These are phyloP conservation scores for Alces alces DNA, from an alignment of 2,113 vertebrate species.

Conservation along the genomic window DNA sequence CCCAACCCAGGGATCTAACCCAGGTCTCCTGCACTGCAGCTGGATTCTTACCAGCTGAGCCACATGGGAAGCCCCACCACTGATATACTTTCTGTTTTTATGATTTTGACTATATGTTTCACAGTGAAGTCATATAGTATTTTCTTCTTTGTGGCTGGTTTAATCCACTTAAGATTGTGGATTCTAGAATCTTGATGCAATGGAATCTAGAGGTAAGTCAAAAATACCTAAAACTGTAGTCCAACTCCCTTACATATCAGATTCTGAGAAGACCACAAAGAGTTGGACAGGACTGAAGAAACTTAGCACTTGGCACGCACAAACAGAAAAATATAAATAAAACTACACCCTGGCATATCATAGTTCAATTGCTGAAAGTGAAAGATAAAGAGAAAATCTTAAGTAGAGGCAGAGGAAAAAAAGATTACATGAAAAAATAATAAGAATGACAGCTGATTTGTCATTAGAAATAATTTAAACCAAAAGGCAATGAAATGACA, in stretches of 20 bases:
- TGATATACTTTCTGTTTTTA: neutral
- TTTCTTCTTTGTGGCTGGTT: neutral
- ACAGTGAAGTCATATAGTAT: neutral
- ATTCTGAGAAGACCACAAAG: neutral
- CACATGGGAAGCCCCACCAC: neutral
- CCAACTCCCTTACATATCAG: neutral
- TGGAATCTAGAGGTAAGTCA: neutral
- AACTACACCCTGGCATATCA: neutral
- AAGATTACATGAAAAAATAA: neutral
- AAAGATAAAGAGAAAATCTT: neutral
- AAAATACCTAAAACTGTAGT: neutral
- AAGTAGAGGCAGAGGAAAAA: neutral
- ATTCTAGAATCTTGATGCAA: neutral
- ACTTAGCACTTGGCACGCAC: fast-evolving
- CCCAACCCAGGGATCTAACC: neutral
- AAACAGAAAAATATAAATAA: neutral
- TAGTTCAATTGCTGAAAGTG: neutral
- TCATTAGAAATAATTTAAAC: neutral
- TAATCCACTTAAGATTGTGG: neutral
- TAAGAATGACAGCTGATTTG: neutral
- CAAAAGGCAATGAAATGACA: neutral
- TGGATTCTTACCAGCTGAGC: neutral
- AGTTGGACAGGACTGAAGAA: neutral
- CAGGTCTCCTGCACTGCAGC: neutral
- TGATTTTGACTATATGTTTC: neutral